Conservation (phyloP, 2,113 vertebrate genomes). For the Panurus biarmicus region DNA sequence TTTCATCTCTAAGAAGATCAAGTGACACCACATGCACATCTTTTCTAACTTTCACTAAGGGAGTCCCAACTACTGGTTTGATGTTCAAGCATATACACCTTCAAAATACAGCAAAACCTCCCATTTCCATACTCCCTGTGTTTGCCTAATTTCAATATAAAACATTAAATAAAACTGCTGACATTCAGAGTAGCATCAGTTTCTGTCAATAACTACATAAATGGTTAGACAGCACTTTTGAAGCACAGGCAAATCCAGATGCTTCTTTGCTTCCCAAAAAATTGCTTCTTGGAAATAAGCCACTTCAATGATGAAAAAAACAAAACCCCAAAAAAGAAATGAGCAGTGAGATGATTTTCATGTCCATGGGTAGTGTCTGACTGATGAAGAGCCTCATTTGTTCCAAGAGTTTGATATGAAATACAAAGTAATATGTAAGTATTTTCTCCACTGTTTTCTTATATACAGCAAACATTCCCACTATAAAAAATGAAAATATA, state of each 20-base stretch:
- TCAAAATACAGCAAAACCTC: background rate
- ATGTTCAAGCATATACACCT: background rate
- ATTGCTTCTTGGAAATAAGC: background rate
- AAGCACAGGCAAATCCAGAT: background rate
- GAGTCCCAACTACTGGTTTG: background rate
- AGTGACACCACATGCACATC: background rate
- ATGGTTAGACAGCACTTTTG: background rate
- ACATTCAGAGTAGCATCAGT: background rate
- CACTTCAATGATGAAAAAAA: background rate
- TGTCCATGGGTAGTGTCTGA: background rate
- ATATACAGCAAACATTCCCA: background rate
- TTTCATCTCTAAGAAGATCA: background rate
- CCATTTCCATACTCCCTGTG: background rate
- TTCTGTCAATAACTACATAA: background rate
- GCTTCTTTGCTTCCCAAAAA: background rate
- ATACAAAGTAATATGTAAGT: background rate
- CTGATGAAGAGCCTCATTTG: background rate
- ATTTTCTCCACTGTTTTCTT: background rate
- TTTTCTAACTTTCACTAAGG: background rate
- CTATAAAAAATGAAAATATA: background rate
- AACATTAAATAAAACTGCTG: background rate
- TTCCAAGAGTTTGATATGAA: too few relatives aligned
- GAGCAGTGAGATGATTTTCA: conserved; percentile 6
- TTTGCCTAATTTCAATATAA: background rate
- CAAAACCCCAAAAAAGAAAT: background rate